Percentiles rank a stretch among this genome's conserved stretches.
Evolutionary conservation across 2,113 vertebrate species (phyloP).

Genomic region (Notechis scutatus): DNA sequence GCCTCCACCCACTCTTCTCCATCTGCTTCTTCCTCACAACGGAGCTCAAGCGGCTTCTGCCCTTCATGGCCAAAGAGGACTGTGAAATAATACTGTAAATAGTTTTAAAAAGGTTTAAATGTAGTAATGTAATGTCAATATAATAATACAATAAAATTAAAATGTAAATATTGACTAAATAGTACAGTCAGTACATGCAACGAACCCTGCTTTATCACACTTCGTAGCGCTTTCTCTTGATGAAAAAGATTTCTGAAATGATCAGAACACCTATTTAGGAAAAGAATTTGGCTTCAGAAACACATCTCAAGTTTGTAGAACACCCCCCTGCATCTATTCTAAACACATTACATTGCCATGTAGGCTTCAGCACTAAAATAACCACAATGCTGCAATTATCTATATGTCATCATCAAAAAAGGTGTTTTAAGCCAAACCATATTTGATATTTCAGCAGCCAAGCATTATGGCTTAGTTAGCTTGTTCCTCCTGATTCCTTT

Average conservation of each 20-base stretch:
- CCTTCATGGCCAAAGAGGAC: conserved; percentile 95
- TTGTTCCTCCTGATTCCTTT: background rate
- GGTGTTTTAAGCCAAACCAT: background rate
- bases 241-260: background rate
- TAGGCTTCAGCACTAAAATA: background rate
- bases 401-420: background rate
- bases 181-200: background rate
- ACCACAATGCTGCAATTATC: background rate
- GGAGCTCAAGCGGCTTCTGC: conserved; percentile 93
- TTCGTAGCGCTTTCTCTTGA: background rate
- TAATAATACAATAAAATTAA: background rate
- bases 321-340: background rate
- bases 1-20: conserved; percentile 96
- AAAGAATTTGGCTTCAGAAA: background rate
- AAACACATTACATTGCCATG: background rate
- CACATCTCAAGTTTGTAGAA: background rate
- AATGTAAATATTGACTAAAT: background rate
- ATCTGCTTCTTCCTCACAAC: conserved; percentile 89
- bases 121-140: background rate
- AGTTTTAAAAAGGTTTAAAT: conserved; percentile 28
- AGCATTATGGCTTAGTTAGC: background rate
- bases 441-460: background rate
- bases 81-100: conserved; percentile 89
- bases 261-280: background rate
- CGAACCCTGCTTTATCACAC: background rate